Percentiles rank a stretch among this genome's conserved stretches.
Conservation (phyloP, 1,140 invertebrate species). For the Apis mellifera region Amel_HAv3.1 CM009936.2:14241501-14242000, state of each 20-base stretch:
- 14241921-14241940: background rate
- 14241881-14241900: too few relatives aligned
- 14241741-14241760: background rate
- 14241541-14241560: constrained; percentile 7
- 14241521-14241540: constrained; percentile 12
- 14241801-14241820: too few relatives aligned
- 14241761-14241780: too few relatives aligned
- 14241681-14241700: constrained; percentile 43
- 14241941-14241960: background rate
- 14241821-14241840: background rate
- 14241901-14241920: background rate
- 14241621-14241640: constrained; percentile 59
- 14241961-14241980: constrained; percentile 1
- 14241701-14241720: constrained; percentile 19
- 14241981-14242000: constrained; percentile 30
- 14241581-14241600: constrained; percentile 38
- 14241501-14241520: background rate
- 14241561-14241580: background rate
- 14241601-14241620: constrained; percentile 57
- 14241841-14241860: background rate
- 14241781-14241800: too few relatives aligned
- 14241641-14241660: constrained; percentile 26
- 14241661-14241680: constrained; percentile 46
- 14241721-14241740: constrained; percentile 17
- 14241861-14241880: background rate